Conservation (phyloP, 2,797 vertebrate genomes). For the Trichosurus vulpecula region DNA sequence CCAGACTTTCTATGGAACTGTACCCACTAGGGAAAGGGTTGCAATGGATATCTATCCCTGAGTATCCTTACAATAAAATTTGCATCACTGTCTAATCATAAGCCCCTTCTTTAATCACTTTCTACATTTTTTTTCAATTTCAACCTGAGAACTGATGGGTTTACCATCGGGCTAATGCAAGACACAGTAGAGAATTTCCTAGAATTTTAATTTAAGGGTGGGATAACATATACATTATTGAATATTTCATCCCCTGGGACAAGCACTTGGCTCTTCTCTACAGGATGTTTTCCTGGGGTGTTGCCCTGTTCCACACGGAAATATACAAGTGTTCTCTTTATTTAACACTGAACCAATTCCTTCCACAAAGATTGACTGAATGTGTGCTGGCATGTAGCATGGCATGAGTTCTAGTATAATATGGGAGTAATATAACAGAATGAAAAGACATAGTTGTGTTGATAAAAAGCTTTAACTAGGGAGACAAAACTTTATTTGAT, state of each 20-base stretch:
- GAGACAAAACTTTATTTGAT: neutral
- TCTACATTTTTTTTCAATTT: neutral
- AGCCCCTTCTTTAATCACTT: neutral
- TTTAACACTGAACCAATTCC: neutral
- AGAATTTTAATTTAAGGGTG: neutral
- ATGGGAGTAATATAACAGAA: neutral
- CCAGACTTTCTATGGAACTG: neutral
- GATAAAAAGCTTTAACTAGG: neutral
- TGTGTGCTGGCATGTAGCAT: neutral
- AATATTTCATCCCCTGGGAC: constrained; percentile 5
- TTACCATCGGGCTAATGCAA: neutral
- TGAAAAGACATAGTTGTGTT: neutral
- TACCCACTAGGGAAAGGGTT: neutral
- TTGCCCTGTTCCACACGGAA: neutral
- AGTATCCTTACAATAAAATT: neutral
- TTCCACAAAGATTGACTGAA: neutral
- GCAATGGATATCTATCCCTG: neutral
- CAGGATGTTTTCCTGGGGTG: neutral
- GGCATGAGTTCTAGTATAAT: neutral
- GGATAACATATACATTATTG: neutral
- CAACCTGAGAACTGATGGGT: neutral
- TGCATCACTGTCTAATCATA: neutral
- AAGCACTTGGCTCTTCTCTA: neutral
- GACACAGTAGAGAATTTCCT: neutral
- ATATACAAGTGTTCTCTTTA: neutral